These are phyloP conservation scores for Labeo rohita DNA, from an alignment of 2,113 vertebrate species.

Conservation along the genomic window DNA sequence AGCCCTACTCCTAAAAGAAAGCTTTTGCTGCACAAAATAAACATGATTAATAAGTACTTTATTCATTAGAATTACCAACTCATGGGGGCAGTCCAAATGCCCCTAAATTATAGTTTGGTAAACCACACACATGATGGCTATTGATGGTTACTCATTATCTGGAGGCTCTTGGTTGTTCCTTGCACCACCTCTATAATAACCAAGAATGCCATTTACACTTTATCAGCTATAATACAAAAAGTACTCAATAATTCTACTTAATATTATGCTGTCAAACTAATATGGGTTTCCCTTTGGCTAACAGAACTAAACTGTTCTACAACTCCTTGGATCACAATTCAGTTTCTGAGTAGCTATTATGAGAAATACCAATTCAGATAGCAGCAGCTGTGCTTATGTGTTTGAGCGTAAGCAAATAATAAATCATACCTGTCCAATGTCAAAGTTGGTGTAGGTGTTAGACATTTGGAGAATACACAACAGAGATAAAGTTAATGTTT, in stretches of 20 bases:
- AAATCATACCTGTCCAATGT: not conserved
- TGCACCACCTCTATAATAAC: not conserved
- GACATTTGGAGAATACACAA: conserved; percentile 15
- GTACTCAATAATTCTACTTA: not conserved
- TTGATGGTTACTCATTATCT: conserved; percentile 22
- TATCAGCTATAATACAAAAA: not conserved
- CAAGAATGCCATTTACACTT: conserved; percentile 9
- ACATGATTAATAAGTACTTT: not conserved
- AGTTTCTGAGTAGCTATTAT: not conserved
- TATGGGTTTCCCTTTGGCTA: not conserved
- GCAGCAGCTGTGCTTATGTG: not conserved
- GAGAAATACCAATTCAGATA: not conserved
- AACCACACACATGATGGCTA: not conserved
- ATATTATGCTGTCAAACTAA: conserved; percentile 7
- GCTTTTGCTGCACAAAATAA: not conserved
- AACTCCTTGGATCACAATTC: not conserved
- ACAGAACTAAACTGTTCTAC: not conserved
- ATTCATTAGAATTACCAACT: not conserved
- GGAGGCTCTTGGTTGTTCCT: not conserved
- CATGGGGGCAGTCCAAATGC: not conserved
- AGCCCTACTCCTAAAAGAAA: not conserved
- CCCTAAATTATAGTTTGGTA: not conserved
- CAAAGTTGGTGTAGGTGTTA: not conserved
- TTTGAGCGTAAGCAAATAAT: not conserved
- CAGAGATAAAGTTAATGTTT: conserved; percentile 55